Conservation (phyloP, 2,888 invertebrate genomes). For the Panopea generosa region DNA sequence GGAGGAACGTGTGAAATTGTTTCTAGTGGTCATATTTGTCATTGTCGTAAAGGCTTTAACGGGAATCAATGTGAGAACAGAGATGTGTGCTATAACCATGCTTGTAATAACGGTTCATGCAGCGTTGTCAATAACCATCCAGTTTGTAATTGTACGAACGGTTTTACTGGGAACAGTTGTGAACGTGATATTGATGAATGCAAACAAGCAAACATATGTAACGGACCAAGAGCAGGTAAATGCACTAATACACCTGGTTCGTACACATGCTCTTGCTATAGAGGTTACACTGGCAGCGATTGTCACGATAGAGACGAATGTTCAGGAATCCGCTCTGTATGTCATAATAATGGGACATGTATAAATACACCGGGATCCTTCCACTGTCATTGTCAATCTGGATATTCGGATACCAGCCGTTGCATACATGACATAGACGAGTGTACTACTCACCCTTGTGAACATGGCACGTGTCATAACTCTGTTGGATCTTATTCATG, state of each 20-base stretch:
- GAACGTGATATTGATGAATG: constrained; percentile 28
- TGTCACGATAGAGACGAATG: constrained; percentile 27
- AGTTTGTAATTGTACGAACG: background rate
- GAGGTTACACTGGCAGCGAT: background rate
- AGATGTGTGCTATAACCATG: too few species aligned
- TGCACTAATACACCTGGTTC: too few species aligned
- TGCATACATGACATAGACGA: constrained; percentile 9
- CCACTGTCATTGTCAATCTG: constrained; percentile 27
- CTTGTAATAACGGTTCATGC: too few species aligned
- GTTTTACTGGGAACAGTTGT: constrained; percentile 15
- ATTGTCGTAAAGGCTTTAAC: too few species aligned
- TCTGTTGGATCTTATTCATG: constrained; percentile 28
- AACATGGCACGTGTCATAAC: constrained; percentile 31
- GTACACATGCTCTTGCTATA: too few species aligned
- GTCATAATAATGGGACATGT: constrained; percentile 13
- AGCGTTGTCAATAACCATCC: too few species aligned
- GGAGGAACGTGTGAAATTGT: too few species aligned
- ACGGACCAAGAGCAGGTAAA: background rate
- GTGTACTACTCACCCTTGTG: background rate
- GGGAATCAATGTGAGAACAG: too few species aligned
- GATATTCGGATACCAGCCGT: constrained; percentile 11
- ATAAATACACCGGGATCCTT: constrained; percentile 22
- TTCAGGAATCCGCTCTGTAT: constrained; percentile 2
- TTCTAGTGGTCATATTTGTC: too few species aligned
- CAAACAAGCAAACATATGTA: constrained; percentile 12